Percentiles rank a stretch among this genome's conserved stretches.
phyloP scores from a whole-genome alignment of 2,797 vertebrate genomes.

The Linurgus olivaceus region DNA sequence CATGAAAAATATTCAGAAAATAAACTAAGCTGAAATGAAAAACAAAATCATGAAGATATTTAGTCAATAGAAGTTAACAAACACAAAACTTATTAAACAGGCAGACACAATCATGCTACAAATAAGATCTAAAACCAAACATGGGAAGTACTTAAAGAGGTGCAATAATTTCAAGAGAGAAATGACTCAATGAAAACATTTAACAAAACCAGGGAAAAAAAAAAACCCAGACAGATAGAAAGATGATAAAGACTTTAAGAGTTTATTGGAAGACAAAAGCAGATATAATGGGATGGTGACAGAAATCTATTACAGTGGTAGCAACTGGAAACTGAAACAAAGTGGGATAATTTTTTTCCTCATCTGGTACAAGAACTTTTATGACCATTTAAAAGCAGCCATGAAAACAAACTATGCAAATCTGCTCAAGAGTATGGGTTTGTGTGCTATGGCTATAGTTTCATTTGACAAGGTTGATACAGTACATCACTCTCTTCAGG shows the following conservation, averaged over 20 bases:
- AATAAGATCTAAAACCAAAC: not conserved
- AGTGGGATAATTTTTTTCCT: not conserved
- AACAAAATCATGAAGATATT: not conserved
- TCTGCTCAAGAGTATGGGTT: not conserved
- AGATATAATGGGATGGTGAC: slow-evolving; percentile 65
- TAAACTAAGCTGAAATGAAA: not conserved
- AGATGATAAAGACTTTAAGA: slow-evolving; percentile 68
- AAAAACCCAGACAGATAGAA: slow-evolving; percentile 67
- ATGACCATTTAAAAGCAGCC: not conserved
- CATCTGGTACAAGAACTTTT: not conserved
- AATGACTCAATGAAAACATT: not conserved
- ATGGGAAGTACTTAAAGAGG: not conserved
- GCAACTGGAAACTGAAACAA: slow-evolving; percentile 51
- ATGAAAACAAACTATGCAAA: not conserved
- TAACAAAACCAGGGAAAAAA: slow-evolving; percentile 15
- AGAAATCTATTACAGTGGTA: slow-evolving; percentile 63
- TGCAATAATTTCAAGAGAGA: not conserved
- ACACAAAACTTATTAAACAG: not conserved
- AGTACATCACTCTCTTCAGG: not conserved
- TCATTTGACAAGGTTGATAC: not conserved
- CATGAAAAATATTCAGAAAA: not conserved
- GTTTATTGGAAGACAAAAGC: slow-evolving; percentile 79
- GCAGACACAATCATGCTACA: not conserved
- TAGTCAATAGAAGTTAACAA: not conserved
- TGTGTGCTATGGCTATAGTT: not conserved